These are phyloP conservation scores for Coptodon rendalli DNA, from an alignment of 2,113 vertebrate genomes.

Conservation along the genomic window DNA sequence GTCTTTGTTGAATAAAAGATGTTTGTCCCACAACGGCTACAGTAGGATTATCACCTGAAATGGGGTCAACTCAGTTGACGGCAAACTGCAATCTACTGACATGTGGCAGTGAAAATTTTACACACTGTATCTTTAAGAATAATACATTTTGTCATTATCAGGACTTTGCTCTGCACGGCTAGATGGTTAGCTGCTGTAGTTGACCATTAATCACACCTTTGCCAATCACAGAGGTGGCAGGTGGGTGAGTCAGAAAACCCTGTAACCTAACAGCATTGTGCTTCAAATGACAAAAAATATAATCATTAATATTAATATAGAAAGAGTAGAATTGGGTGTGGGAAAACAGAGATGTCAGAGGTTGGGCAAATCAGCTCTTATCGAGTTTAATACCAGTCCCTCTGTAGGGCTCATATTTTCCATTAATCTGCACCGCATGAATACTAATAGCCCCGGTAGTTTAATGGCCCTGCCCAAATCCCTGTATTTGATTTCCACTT, in stretches of 20 bases:
- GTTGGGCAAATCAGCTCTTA: slow-evolving; percentile 67
- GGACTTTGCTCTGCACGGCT: not conserved
- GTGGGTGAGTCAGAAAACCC: slow-evolving; percentile 26
- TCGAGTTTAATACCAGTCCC: slow-evolving; percentile 69
- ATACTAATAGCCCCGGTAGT: slow-evolving; percentile 71
- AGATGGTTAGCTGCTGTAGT: not conserved
- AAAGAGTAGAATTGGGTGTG: slow-evolving; percentile 42
- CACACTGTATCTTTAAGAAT: not conserved
- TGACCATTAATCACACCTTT: slow-evolving; percentile 47
- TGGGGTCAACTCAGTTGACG: not conserved
- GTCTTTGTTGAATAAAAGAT: not conserved
- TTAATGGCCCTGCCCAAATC: slow-evolving; percentile 71
- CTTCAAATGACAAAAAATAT: slow-evolving; percentile 45
- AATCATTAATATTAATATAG: slow-evolving; percentile 68
- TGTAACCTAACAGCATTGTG: slow-evolving; percentile 37
- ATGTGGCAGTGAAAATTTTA: not conserved
- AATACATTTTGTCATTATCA: not conserved
- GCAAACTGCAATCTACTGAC: not conserved
- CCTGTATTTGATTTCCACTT: slow-evolving; percentile 73
- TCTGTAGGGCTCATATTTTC: slow-evolving; percentile 66
- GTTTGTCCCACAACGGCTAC: not conserved
- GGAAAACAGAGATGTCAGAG: slow-evolving; percentile 58
- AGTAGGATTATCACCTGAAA: not conserved
- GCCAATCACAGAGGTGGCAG: slow-evolving; percentile 25
- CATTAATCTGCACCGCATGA: slow-evolving; percentile 70